Percentiles rank a stretch among this genome's conserved stretches.
Evolutionary conservation across 2,113 vertebrate species (phyloP).

Genomic region (Crotalus helleri): DNA sequence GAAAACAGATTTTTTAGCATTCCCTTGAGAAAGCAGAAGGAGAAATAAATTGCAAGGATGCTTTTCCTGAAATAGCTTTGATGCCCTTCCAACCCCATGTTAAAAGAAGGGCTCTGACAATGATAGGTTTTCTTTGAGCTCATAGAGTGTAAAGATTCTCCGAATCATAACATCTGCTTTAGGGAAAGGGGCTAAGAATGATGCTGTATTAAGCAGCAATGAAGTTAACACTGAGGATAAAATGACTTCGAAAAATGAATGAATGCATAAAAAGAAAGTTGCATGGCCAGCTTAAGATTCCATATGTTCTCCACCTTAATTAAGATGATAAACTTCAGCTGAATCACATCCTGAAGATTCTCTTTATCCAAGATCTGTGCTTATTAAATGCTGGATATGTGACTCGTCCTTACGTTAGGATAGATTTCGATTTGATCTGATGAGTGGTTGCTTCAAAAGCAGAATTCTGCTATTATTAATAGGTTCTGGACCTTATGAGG

Average conservation of each 20-base stretch:
- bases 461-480: neutral
- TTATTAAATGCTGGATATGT: neutral
- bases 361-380: neutral
- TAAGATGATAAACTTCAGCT: neutral
- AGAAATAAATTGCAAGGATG: neutral
- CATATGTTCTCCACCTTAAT: neutral
- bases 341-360: neutral
- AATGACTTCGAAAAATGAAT: neutral
- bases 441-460: neutral
- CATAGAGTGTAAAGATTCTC: slow-evolving; percentile 2
- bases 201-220: neutral
- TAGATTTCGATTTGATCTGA: neutral
- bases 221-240: neutral
- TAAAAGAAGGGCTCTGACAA: neutral
- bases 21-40: neutral
- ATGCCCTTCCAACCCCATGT: neutral
- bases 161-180: neutral
- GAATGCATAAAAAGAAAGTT: neutral
- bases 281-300: neutral
- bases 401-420: neutral
- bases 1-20: neutral
- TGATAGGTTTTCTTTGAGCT: neutral
- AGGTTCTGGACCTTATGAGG: neutral
- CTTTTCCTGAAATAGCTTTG: neutral
- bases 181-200: neutral